Base-by-base conservation (phyloP, 2,113 vertebrate genomes). In the Pongo pygmaeus region DNA sequence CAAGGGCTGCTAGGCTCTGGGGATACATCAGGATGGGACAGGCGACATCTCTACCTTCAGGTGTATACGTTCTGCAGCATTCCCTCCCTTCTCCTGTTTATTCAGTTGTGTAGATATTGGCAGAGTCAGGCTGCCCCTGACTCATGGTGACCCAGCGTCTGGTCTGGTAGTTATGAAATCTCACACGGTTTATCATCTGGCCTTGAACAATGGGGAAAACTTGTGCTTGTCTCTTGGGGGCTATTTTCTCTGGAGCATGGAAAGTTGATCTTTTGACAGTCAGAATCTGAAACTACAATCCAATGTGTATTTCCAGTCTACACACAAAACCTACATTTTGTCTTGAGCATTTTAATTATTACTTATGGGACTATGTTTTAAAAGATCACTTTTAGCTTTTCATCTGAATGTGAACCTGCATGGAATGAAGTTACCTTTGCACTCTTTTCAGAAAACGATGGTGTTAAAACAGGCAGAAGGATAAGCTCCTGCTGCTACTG, bases 391-490 rank as follows among this genome's bases (percentile, higher is more conserved):
- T 96, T 94, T 52, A 95, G 93, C 55, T 81, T 97, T 92, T 77
- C 57, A 69, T 61, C 55, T 52, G 79, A 84, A 55, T 91, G 48
- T 94, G 50, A 91, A 95, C 23, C 91, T 83, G 77, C 85, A 38
- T 67, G 75, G 81, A 87, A 95, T 74, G 69, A 84, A 79, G 30
- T 89, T 84, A 69, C 52, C 78, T 55, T 91, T 74, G 48, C 74
- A 78, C 72, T 27, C 50, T 93, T 94, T 91, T 52, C 79, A 94
- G 90, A 92, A 95, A 94, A 91, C 0, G 20, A 13, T 88, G 84
- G 32, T 89, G 57, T 92, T 97, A 74, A 87, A 83, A 95, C 55
- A 87, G 80, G 61, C 61, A 84, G 91, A 94, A 94, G 92, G 90
- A 92, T 57, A 84, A 86, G 52, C 22, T 80, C 84, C 64, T 79